Evolutionary conservation across 2,113 vertebrate species (phyloP).

Genomic region (Cacatua alba): DNA sequence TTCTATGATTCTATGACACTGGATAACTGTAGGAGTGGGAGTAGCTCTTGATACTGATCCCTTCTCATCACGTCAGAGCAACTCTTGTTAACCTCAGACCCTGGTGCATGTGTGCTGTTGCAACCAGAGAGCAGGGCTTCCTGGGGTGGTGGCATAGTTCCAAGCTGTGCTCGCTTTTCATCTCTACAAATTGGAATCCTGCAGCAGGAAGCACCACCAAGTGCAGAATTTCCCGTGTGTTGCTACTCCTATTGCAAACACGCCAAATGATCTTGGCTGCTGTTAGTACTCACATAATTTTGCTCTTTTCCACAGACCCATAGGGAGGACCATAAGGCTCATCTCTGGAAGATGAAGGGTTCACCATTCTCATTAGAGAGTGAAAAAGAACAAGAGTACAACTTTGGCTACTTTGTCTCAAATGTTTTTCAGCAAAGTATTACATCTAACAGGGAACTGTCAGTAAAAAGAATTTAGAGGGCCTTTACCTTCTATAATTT

Average conservation of each 20-base stretch:
- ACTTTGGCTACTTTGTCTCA: neutral
- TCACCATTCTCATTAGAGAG: neutral
- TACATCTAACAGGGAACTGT: neutral
- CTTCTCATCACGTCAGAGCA: neutral
- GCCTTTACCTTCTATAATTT: constrained; percentile 4
- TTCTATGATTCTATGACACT: no score
- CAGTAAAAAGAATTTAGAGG: neutral
- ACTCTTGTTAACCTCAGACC: neutral
- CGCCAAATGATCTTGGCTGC: neutral
- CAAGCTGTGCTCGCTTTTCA: neutral
- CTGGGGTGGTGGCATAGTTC: neutral
- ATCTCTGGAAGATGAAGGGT: neutral
- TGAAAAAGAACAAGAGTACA: neutral
- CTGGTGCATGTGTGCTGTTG: neutral
- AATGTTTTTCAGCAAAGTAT: neutral
- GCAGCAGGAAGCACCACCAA: neutral
- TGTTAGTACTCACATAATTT: neutral
- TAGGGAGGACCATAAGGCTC: neutral
- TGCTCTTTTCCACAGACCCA: neutral
- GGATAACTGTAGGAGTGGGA: neutral
- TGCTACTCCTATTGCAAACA: neutral
- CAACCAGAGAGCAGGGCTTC: neutral
- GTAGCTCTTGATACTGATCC: neutral
- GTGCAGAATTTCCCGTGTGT: neutral
- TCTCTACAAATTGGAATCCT: neutral